Evolutionary conservation across 2,797 vertebrate species (phyloP).

Genomic region (Brotula barbata): DNA sequence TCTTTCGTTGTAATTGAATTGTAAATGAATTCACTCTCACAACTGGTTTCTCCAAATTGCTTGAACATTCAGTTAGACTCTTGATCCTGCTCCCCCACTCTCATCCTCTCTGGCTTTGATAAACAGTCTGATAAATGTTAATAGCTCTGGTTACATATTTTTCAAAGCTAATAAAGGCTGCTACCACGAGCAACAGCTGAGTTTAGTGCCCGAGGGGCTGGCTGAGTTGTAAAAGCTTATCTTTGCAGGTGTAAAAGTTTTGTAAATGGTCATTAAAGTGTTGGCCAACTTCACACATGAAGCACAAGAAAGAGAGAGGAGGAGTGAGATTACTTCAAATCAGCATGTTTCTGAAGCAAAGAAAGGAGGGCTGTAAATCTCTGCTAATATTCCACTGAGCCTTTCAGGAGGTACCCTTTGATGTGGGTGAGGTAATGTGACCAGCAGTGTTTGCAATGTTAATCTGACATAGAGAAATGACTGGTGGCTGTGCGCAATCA

Average conservation of each 20-base stretch:
- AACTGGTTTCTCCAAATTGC: constrained; percentile 31
- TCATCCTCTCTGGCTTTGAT: constrained; percentile 58
- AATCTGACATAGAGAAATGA: constrained; percentile 71
- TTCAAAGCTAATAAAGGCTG: constrained; percentile 67
- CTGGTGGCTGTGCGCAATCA: constrained; percentile 46
- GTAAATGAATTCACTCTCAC: constrained; percentile 24
- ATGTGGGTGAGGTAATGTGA: constrained; percentile 82
- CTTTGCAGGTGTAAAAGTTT: constrained; percentile 79
- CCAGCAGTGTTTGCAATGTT: constrained; percentile 79
- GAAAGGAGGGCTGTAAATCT: constrained; percentile 76
- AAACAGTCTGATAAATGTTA: constrained; percentile 70
- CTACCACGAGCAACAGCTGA: constrained; percentile 65
- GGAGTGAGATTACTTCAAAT: constrained; percentile 68
- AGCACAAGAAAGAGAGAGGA: constrained; percentile 52
- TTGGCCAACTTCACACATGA: constrained; percentile 76
- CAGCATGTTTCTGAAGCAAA: constrained; percentile 73
- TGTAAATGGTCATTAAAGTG: constrained; percentile 79
- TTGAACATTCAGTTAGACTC: constrained; percentile 38
- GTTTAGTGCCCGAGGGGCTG: constrained; percentile 57
- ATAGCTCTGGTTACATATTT: constrained; percentile 69
- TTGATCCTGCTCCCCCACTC: constrained; percentile 50
- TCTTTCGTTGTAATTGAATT: not conserved
- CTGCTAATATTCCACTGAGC: constrained; percentile 78
- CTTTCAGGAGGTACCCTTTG: constrained; percentile 77
- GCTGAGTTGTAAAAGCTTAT: constrained; percentile 74